Conservation (phyloP, 2,888 invertebrate genomes). For the Cryptosula pallasiana region DNA sequence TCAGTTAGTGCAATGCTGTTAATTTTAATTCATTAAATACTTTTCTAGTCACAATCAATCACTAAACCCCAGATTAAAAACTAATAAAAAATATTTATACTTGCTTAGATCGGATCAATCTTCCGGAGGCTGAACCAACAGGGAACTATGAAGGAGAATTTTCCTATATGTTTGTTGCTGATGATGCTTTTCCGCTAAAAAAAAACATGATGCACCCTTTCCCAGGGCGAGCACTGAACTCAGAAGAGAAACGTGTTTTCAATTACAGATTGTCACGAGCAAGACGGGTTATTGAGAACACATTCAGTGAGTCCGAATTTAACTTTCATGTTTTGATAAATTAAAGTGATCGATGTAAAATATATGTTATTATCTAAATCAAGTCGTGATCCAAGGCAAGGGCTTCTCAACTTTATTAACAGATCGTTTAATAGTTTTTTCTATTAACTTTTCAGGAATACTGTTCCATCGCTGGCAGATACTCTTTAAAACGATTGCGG, state of each 20-base stretch:
- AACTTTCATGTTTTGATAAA: too few relatives aligned
- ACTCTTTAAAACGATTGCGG: background rate
- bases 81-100: too few relatives aligned
- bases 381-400: too few relatives aligned
- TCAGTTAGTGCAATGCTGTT: too few relatives aligned
- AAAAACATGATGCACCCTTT: background rate
- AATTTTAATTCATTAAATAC: too few relatives aligned
- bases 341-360: too few relatives aligned
- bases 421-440: too few relatives aligned
- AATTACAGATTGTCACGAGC: conserved; percentile 5
- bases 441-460: background rate
- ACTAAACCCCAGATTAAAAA: too few relatives aligned
- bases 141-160: background rate
- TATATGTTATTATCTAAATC: too few relatives aligned
- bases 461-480: background rate
- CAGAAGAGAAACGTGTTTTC: background rate
- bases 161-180: background rate
- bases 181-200: conserved; percentile 2
- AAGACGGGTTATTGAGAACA: background rate
- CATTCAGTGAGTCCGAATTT: conserved; percentile 5
- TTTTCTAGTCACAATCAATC: too few relatives aligned
- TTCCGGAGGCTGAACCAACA: background rate
- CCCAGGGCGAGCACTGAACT: background rate
- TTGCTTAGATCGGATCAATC: background rate
- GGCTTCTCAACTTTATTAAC: too few relatives aligned